A percentile compares a stretch with the other conserved stretches of the same genome.
Evolutionary conservation across 2,113 vertebrate species (phyloP).

Genomic region (Merops nubicus): DNA sequence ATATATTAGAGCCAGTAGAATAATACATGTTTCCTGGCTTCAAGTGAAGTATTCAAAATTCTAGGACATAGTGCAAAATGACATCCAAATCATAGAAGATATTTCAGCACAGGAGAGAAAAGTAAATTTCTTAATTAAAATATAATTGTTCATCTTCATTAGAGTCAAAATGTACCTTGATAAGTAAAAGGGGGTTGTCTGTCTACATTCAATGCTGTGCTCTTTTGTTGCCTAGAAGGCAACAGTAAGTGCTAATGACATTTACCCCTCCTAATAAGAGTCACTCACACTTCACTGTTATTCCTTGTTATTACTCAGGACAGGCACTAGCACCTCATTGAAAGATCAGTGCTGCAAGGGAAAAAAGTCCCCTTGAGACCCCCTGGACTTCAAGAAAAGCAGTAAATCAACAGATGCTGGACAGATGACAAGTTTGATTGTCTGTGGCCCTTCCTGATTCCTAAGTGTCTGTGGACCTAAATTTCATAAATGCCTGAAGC

Average conservation of each 20-base stretch:
- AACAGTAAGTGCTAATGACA: conserved; percentile 75
- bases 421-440: conserved; percentile 72
- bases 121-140: conserved; percentile 69
- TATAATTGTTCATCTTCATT: conserved; percentile 39
- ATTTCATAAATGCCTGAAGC: conserved; percentile 50
- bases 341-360: conserved; percentile 77
- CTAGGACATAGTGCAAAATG: background rate
- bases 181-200: conserved; percentile 27
- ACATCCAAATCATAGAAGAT: background rate
- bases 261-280: conserved; percentile 78
- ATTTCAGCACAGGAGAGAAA: background rate
- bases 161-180: conserved; percentile 38
- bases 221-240: conserved; percentile 64
- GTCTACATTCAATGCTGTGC: conserved; percentile 34
- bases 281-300: conserved; percentile 75
- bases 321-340: conserved; percentile 76
- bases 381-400: conserved; percentile 69
- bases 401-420: conserved; percentile 74
- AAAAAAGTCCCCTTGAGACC: conserved; percentile 70
- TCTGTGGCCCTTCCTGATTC: conserved; percentile 52
- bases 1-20: conserved; percentile 12
- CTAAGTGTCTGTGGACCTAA: conserved; percentile 17
- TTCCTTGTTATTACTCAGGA: conserved; percentile 77
- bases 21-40: background rate
- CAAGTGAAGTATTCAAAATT: background rate